Conservation (phyloP, 2,113 vertebrate species). For the Machaerirhynchus nigripectus region DNA sequence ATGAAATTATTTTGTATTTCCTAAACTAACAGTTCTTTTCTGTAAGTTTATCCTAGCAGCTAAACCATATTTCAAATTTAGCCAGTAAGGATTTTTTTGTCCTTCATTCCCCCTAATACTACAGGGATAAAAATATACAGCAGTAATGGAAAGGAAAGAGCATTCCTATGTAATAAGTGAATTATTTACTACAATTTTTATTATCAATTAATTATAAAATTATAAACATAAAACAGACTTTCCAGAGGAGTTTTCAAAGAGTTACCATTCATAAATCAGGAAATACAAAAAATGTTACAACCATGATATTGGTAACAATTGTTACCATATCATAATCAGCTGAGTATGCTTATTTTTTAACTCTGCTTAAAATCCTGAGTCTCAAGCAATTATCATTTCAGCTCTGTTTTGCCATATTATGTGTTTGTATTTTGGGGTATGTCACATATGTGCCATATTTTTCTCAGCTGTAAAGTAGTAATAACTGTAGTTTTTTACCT, state of each 20-base stretch:
- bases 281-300: background rate
- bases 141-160: background rate
- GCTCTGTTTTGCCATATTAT: background rate
- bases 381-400: background rate
- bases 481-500: background rate
- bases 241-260: background rate
- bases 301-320: too few species aligned
- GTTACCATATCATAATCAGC: accelerated
- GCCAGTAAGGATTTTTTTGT: background rate
- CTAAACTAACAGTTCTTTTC: background rate
- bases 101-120: background rate
- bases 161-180: background rate
- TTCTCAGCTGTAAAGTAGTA: background rate
- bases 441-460: background rate
- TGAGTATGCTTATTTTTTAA: background rate
- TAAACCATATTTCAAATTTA: background rate
- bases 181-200: background rate
- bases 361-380: background rate
- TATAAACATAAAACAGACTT: background rate
- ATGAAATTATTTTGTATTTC: background rate
- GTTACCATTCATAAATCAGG: background rate
- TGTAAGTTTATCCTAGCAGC: background rate
- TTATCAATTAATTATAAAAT: background rate
- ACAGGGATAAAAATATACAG: background rate
- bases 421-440: background rate